phyloP scores from a whole-genome alignment of 2,113 vertebrate species.

The Paradoxurus hermaphroditus region DNA sequence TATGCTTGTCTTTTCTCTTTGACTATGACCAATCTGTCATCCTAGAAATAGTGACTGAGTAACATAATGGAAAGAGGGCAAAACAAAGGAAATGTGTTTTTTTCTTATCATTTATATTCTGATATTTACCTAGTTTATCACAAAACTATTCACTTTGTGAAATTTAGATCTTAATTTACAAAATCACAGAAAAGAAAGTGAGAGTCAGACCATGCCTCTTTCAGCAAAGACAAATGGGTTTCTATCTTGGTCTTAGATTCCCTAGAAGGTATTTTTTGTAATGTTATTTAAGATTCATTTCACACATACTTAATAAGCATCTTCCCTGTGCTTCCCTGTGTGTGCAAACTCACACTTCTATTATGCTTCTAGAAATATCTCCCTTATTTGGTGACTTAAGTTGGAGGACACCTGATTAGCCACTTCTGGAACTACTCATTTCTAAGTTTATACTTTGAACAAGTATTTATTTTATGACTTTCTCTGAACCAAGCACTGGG shows the following conservation, averaged over 20 bases:
- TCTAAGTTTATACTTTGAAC: neutral
- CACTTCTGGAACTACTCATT: neutral
- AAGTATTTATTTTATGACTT: neutral
- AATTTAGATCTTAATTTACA: neutral
- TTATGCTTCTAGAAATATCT: neutral
- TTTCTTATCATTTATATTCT: neutral
- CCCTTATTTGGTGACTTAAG: neutral
- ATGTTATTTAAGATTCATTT: neutral
- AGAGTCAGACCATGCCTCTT: neutral
- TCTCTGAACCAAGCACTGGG: neutral
- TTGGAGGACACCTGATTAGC: neutral
- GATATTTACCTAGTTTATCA: neutral
- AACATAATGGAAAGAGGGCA: neutral
- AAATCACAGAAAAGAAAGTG: conserved; percentile 19
- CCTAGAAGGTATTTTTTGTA: neutral
- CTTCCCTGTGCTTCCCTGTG: too few relatives aligned
- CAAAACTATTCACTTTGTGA: neutral
- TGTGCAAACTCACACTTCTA: neutral
- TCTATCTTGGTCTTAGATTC: neutral
- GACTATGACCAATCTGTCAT: neutral
- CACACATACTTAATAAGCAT: neutral
- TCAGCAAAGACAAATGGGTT: neutral
- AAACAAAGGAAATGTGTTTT: neutral
- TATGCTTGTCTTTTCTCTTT: neutral
- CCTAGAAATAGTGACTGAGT: neutral